Conservation (phyloP, 2,797 vertebrate species). For the Garrulus glandarius region DNA sequence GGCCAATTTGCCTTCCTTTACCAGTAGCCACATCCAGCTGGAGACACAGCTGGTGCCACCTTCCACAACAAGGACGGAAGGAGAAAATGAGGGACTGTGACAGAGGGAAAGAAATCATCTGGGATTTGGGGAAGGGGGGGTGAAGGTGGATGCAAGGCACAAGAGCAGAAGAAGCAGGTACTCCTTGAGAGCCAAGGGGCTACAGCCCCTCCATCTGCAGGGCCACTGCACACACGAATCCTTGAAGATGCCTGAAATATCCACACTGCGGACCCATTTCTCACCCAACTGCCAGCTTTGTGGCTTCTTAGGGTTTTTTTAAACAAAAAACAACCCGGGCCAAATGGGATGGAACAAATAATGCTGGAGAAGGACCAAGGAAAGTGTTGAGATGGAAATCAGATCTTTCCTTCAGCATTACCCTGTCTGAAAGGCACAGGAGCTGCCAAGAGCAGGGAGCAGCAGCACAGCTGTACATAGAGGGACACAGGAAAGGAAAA, state of each 20-base stretch:
- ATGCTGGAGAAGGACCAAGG: not conserved
- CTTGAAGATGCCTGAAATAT: not conserved
- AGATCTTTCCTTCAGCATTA: not conserved
- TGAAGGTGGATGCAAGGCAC: not conserved
- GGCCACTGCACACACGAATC: accelerated
- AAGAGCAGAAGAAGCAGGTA: not conserved
- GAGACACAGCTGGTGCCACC: not conserved
- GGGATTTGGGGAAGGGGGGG: too few species aligned
- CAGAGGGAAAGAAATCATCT: not conserved
- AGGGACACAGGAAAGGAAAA: not conserved
- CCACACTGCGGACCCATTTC: not conserved
- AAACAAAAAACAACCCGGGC: not conserved
- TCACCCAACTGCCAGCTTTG: not conserved
- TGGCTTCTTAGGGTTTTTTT: not conserved
- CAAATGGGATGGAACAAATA: not conserved
- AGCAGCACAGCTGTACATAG: not conserved
- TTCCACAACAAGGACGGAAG: not conserved
- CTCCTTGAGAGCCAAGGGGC: not conserved
- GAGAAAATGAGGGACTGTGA: not conserved
- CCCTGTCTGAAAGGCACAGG: not conserved
- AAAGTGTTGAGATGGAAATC: not conserved
- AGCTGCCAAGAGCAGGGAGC: not conserved
- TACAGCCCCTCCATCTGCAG: not conserved
- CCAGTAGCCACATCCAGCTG: not conserved
- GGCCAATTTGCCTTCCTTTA: not conserved